A percentile compares a stretch with the other conserved stretches of the same genome.
Evolutionary conservation across 2,113 vertebrate genomes (phyloP).

Genomic region (Melanostigma gelatinosum): DNA sequence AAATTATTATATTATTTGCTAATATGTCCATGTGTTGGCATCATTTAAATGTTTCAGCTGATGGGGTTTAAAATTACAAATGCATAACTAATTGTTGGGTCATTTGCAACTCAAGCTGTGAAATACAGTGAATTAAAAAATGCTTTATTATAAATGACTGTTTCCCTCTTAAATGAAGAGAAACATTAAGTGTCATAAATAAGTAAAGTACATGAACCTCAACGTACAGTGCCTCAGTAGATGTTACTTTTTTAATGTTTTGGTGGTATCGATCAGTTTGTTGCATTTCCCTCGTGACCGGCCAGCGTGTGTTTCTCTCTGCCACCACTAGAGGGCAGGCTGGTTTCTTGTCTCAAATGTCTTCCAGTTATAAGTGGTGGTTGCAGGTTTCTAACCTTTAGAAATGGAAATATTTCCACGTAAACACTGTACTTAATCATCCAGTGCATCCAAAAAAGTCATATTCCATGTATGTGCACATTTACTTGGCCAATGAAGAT

Average conservation of each 20-base stretch:
- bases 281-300: neutral
- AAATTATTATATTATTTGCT: neutral
- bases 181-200: neutral
- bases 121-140: neutral
- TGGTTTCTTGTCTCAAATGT: conserved; percentile 36
- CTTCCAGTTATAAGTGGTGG: neutral
- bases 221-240: neutral
- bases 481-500: neutral
- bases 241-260: neutral
- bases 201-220: neutral
- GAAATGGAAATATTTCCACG: neutral
- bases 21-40: neutral
- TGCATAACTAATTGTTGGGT: neutral
- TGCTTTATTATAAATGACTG: no score
- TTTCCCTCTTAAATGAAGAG: neutral
- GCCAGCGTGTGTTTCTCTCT: conserved; percentile 4
- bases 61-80: neutral
- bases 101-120: neutral
- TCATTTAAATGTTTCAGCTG: neutral
- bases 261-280: neutral
- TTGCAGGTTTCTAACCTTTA: neutral
- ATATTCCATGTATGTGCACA: neutral
- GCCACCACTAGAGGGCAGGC: conserved; percentile 74
- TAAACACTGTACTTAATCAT: neutral
- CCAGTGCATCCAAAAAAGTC: neutral